Base-by-base conservation (phyloP, 1,140 invertebrate genomes). In the Leptinotarsa defecta region DNA sequence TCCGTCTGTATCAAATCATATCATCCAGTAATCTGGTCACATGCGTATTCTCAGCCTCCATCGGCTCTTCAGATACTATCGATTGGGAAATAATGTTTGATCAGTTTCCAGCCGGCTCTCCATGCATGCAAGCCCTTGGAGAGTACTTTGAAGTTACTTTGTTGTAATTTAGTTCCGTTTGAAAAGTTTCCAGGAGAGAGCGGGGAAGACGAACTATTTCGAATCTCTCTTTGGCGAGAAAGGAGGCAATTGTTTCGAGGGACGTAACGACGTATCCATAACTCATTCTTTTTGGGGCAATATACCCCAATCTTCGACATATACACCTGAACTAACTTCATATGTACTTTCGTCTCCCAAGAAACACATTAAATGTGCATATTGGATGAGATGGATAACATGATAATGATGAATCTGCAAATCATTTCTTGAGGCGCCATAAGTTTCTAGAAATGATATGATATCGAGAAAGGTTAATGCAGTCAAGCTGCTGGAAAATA, bases 191-290 rank as follows among this genome's bases (percentile, higher is more conserved):
- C 57, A 73, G 68, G 34, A 68, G 48, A 48, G 27, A 68, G 43
- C 20, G 72, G 61, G 52, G 20, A 43, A 68, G 64, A 43, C n/a
- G 49, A 64, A 69, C 62, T 76, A 67, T 62, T 48, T 52, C 3
- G 52, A 74, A 74, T 79, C 68, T 75, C 75, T 74, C 76, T 67
- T 27, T 13, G 13, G 8, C 74, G 34, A 34, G 6, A 34, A 74
- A 72, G 74, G 75, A 82, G 78, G 81, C 81, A 83, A 84, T 82
- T 81, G 80, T 83, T 84, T 75, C 81, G 79, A 80, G 75, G 80
- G 82, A 81, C 76, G 75, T 84, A 76, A 81, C 77, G 78, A 82
- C 82, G 80, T 76, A 77, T 79, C 74, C 79, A 11, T 8, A 34
- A 34, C 8, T 8, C 34, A 34, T 34, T 34, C 24, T 27, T 34